These are phyloP conservation scores for Drosophila micromelanica DNA, from an alignment of 1,140 invertebrate species.

Conservation along the genomic window DNA sequence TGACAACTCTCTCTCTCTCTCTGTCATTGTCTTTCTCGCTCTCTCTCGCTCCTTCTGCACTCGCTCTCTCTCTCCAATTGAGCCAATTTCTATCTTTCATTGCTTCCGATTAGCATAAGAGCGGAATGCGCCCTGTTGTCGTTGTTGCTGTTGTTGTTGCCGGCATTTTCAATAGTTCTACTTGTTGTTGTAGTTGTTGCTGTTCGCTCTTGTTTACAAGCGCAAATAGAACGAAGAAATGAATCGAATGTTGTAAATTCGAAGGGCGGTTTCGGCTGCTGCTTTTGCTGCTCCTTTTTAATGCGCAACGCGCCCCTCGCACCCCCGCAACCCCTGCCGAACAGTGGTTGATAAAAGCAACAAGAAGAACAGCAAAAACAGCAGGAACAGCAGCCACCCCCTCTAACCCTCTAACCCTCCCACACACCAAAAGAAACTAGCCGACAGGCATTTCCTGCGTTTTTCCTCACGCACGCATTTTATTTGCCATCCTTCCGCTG, in stretches of 20 bases:
- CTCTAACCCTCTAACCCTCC: not conserved
- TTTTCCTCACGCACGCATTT: conserved; percentile 63
- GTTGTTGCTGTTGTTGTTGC: conserved; percentile 26
- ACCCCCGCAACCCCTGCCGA: conserved; percentile 14
- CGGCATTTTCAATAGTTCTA: conserved; percentile 40
- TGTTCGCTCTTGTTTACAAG: conserved; percentile 47
- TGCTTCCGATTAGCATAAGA: conserved; percentile 76
- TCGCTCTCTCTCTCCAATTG: conserved; percentile 71
- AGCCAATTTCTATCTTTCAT: conserved; percentile 78
- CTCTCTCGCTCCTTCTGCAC: conserved; percentile 21
- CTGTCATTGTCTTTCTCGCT: conserved; percentile 14
- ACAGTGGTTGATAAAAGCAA: conserved; percentile 66
- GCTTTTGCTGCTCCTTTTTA: conserved; percentile 28
- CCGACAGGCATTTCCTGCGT: conserved; percentile 41
- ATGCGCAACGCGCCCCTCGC: conserved; percentile 1
- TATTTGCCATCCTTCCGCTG: conserved; percentile 46
- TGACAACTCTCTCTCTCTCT: conserved; percentile 24
- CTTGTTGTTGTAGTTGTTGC: conserved; percentile 41
- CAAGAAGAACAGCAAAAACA: no score
- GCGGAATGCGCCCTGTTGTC: conserved; percentile 38
- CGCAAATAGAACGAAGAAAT: conserved; percentile 25
- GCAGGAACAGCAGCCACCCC: conserved; percentile 1
- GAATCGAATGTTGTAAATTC: conserved; percentile 24
- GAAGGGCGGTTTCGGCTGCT: conserved; percentile 36
- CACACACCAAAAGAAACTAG: conserved; percentile 7